Percentiles rank a stretch among this genome's conserved stretches.
Conservation (phyloP, 1,140 invertebrate species). For the Chlorops oryzae region DNA sequence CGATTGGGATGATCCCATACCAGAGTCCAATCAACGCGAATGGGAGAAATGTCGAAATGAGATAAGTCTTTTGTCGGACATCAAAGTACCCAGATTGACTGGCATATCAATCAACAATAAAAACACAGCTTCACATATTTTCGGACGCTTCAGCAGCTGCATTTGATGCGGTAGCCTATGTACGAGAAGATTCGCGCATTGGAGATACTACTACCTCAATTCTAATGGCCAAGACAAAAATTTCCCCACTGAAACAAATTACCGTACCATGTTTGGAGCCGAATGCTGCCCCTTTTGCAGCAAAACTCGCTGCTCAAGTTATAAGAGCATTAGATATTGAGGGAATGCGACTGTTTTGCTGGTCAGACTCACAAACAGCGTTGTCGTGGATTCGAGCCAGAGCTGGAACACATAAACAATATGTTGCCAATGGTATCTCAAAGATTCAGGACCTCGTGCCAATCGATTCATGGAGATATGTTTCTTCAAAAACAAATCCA, state of each 20-base stretch:
- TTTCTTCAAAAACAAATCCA: too few species aligned
- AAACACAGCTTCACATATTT: slow-evolving; percentile 32
- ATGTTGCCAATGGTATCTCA: too few species aligned
- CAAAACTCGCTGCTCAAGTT: slow-evolving; percentile 15
- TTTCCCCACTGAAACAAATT: slow-evolving; percentile 39
- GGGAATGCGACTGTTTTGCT: not conserved
- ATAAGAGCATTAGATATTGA: not conserved
- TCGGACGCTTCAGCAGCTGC: slow-evolving; percentile 29
- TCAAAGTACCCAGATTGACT: not conserved
- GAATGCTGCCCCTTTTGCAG: slow-evolving; percentile 37
- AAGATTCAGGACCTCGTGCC: too few species aligned
- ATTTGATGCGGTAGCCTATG: slow-evolving; percentile 33
- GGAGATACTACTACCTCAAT: slow-evolving; percentile 17
- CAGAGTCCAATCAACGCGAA: not conserved
- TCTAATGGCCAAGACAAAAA: slow-evolving; percentile 37
- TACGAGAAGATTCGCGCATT: slow-evolving; percentile 10
- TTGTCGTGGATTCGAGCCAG: too few species aligned
- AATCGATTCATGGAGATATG: too few species aligned
- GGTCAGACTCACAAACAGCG: too few species aligned
- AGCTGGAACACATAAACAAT: too few species aligned
- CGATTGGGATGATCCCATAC: not conserved
- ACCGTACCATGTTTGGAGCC: slow-evolving; percentile 49
- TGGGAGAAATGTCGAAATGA: not conserved
- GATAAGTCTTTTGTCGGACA: not conserved
- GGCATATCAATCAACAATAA: too few species aligned